Evolutionary conservation across 1,140 invertebrate genomes (phyloP), one percentile per base, ranked within the genome.

Genomic region (Olivierus martensii): DNA sequence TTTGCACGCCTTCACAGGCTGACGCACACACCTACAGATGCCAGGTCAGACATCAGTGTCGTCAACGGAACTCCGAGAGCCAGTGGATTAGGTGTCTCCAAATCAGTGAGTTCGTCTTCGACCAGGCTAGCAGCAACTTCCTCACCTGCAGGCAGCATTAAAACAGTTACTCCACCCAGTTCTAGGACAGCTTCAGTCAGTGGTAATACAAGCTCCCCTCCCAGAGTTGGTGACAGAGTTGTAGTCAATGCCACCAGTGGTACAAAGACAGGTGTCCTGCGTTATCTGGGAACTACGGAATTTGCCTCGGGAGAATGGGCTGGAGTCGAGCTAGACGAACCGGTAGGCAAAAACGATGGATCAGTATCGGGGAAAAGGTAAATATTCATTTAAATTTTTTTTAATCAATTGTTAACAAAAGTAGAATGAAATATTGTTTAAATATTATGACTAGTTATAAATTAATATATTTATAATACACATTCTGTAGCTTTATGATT

Each of bases 321-420:
- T 53, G 93, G 93, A 14, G 83, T 97, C 19, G 90, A 96, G 70
- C 73, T 97, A 55, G 90, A 95, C 66, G 90, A 94, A 53, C 81
- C 88, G 1, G 70, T 83, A 51, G 93, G 93, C 37, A 96, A 96
- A 70, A 96, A 97, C 72, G 91, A 97, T 71, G 92, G 93, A 43
- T 83, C 86, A 41, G 89, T 97, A 39, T 85, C 80, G 59, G 91
- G 74, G 7, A 74, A 73, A 66, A 69, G 73, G 73, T 75, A 92
- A 90, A 73, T 96, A 97, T 72, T n/a, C n/a, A n/a, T n/a, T n/a
- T n/a, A n/a, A n/a, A n/a, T n/a, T n/a, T n/a, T n/a, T n/a, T n/a
- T n/a, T n/a, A n/a, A n/a, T n/a, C n/a, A n/a, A n/a, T n/a, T n/a
- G n/a, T n/a, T n/a, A n/a, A n/a, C n/a, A n/a, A n/a, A n/a, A n/a